Conservation (phyloP, 2,113 vertebrate genomes). For the Ranitomeya imitator region DNA sequence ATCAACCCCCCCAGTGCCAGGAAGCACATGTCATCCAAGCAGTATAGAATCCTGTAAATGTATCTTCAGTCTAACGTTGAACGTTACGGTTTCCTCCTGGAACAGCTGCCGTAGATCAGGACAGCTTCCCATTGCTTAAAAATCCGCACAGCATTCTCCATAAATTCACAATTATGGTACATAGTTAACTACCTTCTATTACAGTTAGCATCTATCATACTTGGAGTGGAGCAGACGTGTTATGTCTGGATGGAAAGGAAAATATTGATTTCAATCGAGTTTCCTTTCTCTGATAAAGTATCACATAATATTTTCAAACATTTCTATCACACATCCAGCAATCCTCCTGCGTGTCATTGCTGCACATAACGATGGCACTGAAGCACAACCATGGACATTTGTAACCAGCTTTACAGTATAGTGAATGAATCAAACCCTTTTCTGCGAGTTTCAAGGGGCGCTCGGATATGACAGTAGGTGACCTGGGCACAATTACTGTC, state of each 20-base stretch:
- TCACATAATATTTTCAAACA: not conserved
- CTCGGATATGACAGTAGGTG: not conserved
- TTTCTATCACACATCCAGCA: not conserved
- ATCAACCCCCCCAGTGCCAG: not conserved
- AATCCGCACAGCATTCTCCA: slow-evolving; percentile 11
- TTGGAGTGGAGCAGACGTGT: not conserved
- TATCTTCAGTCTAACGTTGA: not conserved
- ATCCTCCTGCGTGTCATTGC: not conserved
- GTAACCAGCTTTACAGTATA: not conserved
- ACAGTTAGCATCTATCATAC: slow-evolving; percentile 7
- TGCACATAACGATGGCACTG: not conserved
- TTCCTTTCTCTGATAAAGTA: not conserved
- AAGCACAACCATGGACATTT: not conserved
- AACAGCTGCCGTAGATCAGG: slow-evolving; percentile 37
- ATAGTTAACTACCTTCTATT: slow-evolving; percentile 18
- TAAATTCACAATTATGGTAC: not conserved
- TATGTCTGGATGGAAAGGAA: not conserved
- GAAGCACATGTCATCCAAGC: not conserved
- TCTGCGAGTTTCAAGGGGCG: not conserved
- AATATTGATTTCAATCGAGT: not conserved
- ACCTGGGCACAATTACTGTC: not conserved
- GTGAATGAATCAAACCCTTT: not conserved
- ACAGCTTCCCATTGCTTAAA: slow-evolving; percentile 2
- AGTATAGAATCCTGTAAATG: slow-evolving; percentile 16
- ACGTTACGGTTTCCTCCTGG: not conserved